Evolutionary conservation across 2,888 invertebrate genomes (phyloP).

Genomic region (Nasonovia ribisnigri): DNA sequence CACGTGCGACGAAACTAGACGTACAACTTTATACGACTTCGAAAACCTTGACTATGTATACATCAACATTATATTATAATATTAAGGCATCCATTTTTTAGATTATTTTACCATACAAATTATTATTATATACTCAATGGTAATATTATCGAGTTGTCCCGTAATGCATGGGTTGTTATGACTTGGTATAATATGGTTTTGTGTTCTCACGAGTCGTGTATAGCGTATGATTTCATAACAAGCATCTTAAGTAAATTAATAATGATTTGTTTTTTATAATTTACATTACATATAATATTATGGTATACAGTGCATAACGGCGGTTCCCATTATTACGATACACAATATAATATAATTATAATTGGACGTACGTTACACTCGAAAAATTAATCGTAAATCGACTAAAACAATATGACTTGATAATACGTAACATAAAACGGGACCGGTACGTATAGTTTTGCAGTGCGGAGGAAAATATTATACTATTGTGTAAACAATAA

Average conservation of each 20-base stretch:
- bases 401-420: background rate
- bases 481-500: background rate
- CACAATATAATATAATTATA: background rate
- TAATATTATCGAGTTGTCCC: background rate
- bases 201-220: background rate
- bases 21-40: background rate
- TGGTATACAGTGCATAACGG: too few species aligned
- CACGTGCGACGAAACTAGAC: background rate
- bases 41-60: background rate
- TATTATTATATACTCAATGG: background rate
- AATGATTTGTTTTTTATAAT: background rate
- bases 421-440: background rate
- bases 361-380: background rate
- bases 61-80: background rate
- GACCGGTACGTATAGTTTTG: background rate
- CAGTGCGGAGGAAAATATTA: background rate
- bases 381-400: background rate
- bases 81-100: background rate
- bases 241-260: background rate
- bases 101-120: slow-evolving; percentile 1
- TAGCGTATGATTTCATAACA: background rate
- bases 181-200: background rate
- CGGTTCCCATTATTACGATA: too few species aligned
- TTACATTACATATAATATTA: too few species aligned
- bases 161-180: background rate